Conservation (phyloP, 2,888 invertebrate genomes). For the Calephelis perditalis region DNA sequence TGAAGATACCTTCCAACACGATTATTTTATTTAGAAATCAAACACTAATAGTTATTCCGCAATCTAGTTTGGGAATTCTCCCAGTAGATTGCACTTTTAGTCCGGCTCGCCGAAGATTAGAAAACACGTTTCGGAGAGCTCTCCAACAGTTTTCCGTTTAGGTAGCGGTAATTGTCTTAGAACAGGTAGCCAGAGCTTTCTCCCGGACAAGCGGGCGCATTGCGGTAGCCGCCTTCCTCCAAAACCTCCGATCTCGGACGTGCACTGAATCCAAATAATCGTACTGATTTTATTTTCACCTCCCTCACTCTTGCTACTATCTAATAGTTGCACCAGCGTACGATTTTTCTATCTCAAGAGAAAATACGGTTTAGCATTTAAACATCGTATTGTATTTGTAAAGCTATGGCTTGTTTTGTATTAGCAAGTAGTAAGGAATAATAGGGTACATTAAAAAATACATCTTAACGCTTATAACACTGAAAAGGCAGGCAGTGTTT, state of each 20-base stretch:
- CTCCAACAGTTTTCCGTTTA: conserved; percentile 71
- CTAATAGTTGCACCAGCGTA: conserved; percentile 55
- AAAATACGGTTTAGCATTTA: conserved; percentile 15
- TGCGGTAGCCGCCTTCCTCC: conserved; percentile 60
- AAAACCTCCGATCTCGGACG: conserved; percentile 66
- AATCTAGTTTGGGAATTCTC: conserved; percentile 23
- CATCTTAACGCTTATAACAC: too few species aligned
- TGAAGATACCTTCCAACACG: too few species aligned
- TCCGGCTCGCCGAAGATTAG: conserved; percentile 59
- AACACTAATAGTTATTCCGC: conserved; percentile 15
- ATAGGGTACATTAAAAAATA: too few species aligned
- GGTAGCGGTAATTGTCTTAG: conserved; percentile 73
- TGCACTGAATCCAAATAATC: conserved; percentile 67
- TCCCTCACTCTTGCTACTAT: conserved; percentile 64
- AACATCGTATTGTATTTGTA: not conserved
- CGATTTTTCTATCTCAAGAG: conserved; percentile 23
- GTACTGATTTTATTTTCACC: conserved; percentile 73
- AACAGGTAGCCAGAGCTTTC: conserved; percentile 59
- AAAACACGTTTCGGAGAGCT: conserved; percentile 67
- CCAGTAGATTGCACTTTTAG: conserved; percentile 32
- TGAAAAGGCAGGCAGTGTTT: too few species aligned
- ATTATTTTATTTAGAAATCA: too few species aligned
- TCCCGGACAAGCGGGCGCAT: conserved; percentile 51
- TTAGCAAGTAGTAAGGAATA: too few species aligned
- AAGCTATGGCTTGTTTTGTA: not conserved